A percentile compares a stretch with the other conserved stretches of the same genome.
Conservation (phyloP, 2,113 vertebrate genomes). For the human region DNA sequence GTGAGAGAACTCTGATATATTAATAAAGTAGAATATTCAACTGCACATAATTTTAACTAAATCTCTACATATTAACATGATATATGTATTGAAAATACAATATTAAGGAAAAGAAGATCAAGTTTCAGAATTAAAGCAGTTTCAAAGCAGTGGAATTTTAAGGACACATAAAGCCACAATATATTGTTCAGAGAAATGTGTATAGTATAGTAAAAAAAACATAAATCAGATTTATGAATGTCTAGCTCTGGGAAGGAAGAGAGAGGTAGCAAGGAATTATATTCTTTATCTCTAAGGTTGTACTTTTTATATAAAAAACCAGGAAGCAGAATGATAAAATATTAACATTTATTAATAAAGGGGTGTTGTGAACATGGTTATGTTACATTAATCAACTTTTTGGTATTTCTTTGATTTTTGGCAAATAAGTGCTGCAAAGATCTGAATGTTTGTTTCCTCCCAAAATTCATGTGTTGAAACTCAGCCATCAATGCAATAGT, state of each 20-base stretch:
- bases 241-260: background rate
- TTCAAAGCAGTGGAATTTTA: background rate
- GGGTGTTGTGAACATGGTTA: background rate
- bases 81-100: background rate
- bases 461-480: background rate
- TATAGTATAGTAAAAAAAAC: background rate
- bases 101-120: background rate
- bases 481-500: background rate
- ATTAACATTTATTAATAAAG: background rate
- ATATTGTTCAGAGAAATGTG: background rate
- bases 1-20: background rate
- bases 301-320: background rate
- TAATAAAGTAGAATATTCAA: background rate
- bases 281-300: background rate
- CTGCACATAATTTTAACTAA: background rate
- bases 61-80: background rate
- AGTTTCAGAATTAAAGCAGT: background rate
- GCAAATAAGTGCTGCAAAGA: background rate
- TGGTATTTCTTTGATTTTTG: conserved; percentile 5
- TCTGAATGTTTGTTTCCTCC: background rate
- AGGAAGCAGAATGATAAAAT: background rate
- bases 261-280: background rate
- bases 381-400: background rate
- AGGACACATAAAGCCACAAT: background rate
- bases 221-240: background rate